phyloP scores from a whole-genome alignment of 1,140 invertebrate species.

The Rhyacophila brunnea region DNA sequence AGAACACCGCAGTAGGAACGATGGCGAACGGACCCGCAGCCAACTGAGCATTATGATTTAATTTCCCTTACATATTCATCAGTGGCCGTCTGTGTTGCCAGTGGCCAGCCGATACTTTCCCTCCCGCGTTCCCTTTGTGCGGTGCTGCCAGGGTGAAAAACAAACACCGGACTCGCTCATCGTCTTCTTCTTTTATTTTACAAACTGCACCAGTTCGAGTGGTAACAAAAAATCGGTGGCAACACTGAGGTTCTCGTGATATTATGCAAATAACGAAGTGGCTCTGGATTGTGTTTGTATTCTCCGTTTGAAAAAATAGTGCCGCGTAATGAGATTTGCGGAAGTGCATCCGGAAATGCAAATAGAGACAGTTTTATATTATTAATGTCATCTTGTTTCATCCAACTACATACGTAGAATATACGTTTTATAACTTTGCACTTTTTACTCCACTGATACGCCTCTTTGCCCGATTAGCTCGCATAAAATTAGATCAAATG shows the following conservation, averaged over 20 bases:
- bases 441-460: too few relatives aligned
- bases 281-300: slow-evolving; percentile 4
- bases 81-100: slow-evolving; percentile 12
- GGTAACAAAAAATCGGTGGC: slow-evolving; percentile 9
- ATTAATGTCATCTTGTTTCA: too few relatives aligned
- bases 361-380: too few relatives aligned
- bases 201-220: neutral
- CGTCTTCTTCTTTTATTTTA: slow-evolving; percentile 19
- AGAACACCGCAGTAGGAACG: neutral
- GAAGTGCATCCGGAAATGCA: too few relatives aligned
- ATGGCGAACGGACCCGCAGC: neutral
- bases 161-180: slow-evolving; percentile 14
- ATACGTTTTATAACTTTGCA: too few relatives aligned
- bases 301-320: slow-evolving; percentile 12
- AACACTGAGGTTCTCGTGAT: slow-evolving; percentile 4
- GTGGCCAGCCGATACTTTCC: slow-evolving; percentile 16
- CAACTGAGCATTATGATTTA: slow-evolving; percentile 21
- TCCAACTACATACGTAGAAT: too few relatives aligned
- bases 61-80: slow-evolving; percentile 26
- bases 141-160: slow-evolving; percentile 1
- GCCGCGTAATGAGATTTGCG: slow-evolving; percentile 13
- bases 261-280: slow-evolving; percentile 20
- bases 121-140: slow-evolving; percentile 6
- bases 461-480: too few relatives aligned
- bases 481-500: too few relatives aligned